These are phyloP conservation scores for Megalurothrips usitatus DNA, from an alignment of 2,888 invertebrate species.

Conservation along the genomic window DNA sequence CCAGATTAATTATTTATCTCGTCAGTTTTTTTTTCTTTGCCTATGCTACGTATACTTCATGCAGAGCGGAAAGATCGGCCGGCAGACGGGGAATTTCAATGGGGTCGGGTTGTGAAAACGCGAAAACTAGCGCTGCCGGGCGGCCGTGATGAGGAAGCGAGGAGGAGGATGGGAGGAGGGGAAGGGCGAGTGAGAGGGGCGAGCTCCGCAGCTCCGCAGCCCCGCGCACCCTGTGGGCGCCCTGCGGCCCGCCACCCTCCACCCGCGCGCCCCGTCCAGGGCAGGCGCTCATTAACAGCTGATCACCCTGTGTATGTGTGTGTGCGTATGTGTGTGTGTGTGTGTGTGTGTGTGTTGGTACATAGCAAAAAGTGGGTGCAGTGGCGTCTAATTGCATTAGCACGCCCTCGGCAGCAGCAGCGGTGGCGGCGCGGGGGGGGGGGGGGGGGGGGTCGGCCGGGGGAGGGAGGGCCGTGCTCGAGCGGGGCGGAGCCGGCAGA, in stretches of 20 bases:
- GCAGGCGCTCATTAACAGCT: conserved; percentile 18
- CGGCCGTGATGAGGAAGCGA: not conserved
- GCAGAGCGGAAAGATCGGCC: no score
- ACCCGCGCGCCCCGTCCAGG: not conserved
- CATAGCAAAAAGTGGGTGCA: conserved; percentile 22
- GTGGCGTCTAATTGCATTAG: conserved; percentile 23
- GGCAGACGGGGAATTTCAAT: no score
- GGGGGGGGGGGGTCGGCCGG: not conserved
- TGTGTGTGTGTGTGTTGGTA: conserved; percentile 21
- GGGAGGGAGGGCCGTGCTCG: not conserved
- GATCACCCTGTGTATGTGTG: not conserved
- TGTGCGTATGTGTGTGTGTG: not conserved
- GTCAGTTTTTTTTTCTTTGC: no score
- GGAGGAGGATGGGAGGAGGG: not conserved
- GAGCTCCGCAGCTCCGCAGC: not conserved
- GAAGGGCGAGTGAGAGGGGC: not conserved
- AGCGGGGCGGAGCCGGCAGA: not conserved
- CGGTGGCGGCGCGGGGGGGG: no score
- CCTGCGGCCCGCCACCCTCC: not conserved
- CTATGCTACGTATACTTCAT: no score
- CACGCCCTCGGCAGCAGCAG: not conserved
- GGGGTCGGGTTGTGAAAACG: not conserved
- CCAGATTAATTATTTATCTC: no score
- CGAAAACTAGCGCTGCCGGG: not conserved
- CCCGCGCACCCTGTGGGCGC: not conserved